Conservation (phyloP, 2,113 vertebrate species). For the Cheilinus undulatus region DNA sequence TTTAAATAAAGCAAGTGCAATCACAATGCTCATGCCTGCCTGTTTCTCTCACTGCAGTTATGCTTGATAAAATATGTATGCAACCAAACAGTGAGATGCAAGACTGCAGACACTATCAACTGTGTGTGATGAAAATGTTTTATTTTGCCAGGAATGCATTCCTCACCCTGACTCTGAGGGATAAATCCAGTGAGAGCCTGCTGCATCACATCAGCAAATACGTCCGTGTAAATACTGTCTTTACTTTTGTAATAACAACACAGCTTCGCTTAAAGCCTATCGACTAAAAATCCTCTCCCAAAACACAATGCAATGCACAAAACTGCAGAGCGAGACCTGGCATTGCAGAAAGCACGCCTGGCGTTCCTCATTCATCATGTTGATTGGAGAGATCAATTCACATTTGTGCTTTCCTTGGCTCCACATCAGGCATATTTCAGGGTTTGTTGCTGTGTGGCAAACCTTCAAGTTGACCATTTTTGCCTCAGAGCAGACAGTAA, state of each 20-base stretch:
- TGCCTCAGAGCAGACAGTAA: constrained; percentile 22
- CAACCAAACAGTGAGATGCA: constrained; percentile 10
- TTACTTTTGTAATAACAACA: constrained; percentile 48
- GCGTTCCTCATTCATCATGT: constrained; percentile 75
- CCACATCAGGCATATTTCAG: constrained; percentile 45
- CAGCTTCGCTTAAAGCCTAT: constrained; percentile 33
- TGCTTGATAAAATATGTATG: neutral
- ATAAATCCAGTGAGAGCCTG: neutral
- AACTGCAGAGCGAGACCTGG: constrained; percentile 52
- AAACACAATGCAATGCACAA: constrained; percentile 63
- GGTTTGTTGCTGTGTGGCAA: constrained; percentile 36
- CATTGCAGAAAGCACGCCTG: constrained; percentile 60
- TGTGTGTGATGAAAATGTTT: constrained; percentile 19
- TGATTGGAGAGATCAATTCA: constrained; percentile 80
- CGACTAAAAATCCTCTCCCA: constrained; percentile 30
- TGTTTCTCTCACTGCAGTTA: neutral
- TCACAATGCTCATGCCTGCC: neutral
- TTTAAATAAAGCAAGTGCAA: constrained; percentile 21
- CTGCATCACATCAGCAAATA: constrained; percentile 14
- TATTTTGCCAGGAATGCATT: neutral
- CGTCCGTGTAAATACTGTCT: constrained; percentile 6
- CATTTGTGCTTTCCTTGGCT: constrained; percentile 72
- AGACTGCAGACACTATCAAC: neutral
- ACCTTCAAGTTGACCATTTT: constrained; percentile 46
- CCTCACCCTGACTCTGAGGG: neutral